Conservation (phyloP, 1,140 invertebrate species). For the Ceratina calcarata region DNA sequence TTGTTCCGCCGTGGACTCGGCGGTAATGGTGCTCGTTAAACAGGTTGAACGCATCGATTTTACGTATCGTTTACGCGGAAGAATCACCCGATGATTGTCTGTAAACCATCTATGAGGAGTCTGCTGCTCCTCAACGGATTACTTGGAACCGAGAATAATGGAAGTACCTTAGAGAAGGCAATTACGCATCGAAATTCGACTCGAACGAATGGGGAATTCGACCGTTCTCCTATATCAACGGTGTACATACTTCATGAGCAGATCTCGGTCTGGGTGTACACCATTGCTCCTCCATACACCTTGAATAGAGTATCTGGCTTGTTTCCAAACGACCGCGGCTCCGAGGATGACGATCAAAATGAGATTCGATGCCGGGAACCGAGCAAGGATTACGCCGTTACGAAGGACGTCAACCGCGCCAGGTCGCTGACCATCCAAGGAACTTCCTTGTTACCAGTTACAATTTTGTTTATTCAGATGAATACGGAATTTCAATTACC, state of each 20-base stretch:
- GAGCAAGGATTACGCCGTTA: conserved; percentile 29
- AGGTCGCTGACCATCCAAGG: neutral
- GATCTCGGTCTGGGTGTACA: neutral
- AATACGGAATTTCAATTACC: too few relatives aligned
- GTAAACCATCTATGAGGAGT: neutral
- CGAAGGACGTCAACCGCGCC: conserved; percentile 27
- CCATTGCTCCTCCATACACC: conserved; percentile 10
- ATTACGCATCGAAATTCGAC: neutral
- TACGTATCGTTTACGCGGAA: conserved; percentile 19
- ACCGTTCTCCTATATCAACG: neutral
- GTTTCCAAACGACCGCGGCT: conserved; percentile 48
- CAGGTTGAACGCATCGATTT: conserved; percentile 4
- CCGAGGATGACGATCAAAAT: conserved; percentile 43
- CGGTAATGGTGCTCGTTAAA: conserved; percentile 26
- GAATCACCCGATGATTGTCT: neutral
- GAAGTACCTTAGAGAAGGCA: neutral
- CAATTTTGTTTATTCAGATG: too few relatives aligned
- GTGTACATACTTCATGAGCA: conserved; percentile 17
- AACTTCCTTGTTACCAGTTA: neutral
- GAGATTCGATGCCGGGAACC: conserved; percentile 37
- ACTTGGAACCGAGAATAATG: too few relatives aligned
- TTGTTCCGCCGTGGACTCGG: neutral
- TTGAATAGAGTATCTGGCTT: conserved; percentile 47
- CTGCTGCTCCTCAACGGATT: too few relatives aligned
- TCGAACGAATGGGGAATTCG: neutral